Percentiles rank a stretch among this genome's conserved stretches.
Conservation (phyloP, 2,797 vertebrate genomes). For the Steatocranus sp. region DNA sequence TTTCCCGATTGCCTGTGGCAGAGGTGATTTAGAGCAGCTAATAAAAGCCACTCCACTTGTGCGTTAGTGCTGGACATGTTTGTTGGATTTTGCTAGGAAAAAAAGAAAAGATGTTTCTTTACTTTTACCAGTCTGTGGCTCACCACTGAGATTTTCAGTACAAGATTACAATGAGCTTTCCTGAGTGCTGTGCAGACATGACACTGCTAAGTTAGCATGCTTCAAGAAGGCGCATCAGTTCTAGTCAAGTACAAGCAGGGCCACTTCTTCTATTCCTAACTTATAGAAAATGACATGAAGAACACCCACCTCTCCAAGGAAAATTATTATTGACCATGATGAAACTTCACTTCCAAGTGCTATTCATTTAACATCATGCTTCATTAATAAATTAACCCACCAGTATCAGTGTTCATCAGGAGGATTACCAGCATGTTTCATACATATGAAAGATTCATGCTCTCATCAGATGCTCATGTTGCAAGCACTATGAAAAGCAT, state of each 20-base stretch:
- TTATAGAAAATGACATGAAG: background rate
- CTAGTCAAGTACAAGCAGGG: background rate
- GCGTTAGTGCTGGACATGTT: background rate
- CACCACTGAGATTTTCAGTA: background rate
- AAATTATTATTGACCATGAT: background rate
- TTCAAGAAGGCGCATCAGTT: background rate
- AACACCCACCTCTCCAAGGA: background rate
- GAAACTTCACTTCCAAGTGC: background rate
- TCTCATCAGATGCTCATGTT: background rate
- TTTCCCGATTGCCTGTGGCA: constrained; percentile 3
- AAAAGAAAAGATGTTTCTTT: constrained; percentile 6
- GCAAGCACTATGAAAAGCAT: background rate
- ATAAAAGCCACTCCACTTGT: constrained; percentile 22
- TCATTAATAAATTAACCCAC: constrained; percentile 22
- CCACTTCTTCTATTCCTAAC: background rate
- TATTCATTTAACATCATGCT: background rate
- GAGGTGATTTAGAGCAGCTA: constrained; percentile 17
- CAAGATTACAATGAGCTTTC: background rate
- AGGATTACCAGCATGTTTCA: background rate
- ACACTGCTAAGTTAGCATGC: background rate
- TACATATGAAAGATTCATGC: background rate
- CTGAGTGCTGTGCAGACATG: background rate
- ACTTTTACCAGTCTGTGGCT: background rate
- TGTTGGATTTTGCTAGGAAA: constrained; percentile 16
- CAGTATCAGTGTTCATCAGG: constrained; percentile 9